phyloP scores from a whole-genome alignment of 2,888 invertebrate genomes.

The Cheilosia pagana region DNA sequence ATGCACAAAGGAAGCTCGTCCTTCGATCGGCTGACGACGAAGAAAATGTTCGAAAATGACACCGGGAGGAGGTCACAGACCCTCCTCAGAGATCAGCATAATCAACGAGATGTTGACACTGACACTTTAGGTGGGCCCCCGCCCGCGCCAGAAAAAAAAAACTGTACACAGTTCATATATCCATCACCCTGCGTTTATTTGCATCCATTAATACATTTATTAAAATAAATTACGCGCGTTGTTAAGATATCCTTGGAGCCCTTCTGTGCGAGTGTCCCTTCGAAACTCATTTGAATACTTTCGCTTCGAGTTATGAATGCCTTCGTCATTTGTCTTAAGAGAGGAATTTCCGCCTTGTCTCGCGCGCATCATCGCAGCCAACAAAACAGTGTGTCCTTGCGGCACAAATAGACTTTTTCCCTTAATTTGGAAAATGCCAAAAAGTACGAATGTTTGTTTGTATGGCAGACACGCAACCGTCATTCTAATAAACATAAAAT shows the following conservation, averaged over 20 bases:
- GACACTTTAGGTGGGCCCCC: slow-evolving; percentile 13
- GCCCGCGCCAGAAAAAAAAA: no score
- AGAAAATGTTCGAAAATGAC: slow-evolving; percentile 52
- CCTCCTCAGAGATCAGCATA: slow-evolving; percentile 23
- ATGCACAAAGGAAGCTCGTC: slow-evolving; percentile 16
- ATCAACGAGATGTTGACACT: background rate
- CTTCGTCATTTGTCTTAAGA: slow-evolving; percentile 53
- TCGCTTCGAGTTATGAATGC: slow-evolving; percentile 49
- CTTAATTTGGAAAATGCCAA: slow-evolving; percentile 61
- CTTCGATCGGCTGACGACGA: background rate
- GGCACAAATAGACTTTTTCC: slow-evolving; percentile 37
- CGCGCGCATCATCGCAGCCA: slow-evolving; percentile 24
- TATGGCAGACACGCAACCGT: slow-evolving; percentile 68
- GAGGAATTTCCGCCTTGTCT: slow-evolving; percentile 8
- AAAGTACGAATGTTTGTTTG: slow-evolving; percentile 61
- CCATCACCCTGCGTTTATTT: slow-evolving; percentile 24
- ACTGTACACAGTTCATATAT: no score
- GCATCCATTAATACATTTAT: slow-evolving; percentile 57
- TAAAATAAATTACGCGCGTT: slow-evolving; percentile 54
- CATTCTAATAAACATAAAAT: slow-evolving; percentile 73
- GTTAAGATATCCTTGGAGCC: slow-evolving; percentile 46
- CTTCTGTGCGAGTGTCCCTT: slow-evolving; percentile 43
- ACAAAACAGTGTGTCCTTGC: slow-evolving; percentile 15
- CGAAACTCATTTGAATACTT: slow-evolving; percentile 62
- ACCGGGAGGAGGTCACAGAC: slow-evolving; percentile 15